Evolutionary conservation across 1,140 invertebrate genomes (phyloP), one percentile per base, ranked within the genome.

Genomic region (Heliconius hewitsoni): DNA sequence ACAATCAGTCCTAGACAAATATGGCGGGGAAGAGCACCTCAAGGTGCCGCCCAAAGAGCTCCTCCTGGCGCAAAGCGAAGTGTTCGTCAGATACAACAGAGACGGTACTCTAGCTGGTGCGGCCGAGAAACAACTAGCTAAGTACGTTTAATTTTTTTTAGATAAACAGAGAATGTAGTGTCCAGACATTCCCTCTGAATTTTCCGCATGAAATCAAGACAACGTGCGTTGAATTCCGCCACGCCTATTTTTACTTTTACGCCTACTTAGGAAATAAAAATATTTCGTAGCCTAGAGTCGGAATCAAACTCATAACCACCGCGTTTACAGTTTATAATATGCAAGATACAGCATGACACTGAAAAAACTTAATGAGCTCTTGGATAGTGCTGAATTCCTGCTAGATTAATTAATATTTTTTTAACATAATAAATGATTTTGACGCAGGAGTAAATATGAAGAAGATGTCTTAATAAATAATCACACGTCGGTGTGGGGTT

Each of bases 21-120:
- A 99, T 93, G 98, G 99, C 0, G 99, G 99, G 0, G 97, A 97
- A 83, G 98, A 99, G 91, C 98, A 99, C 94, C 93, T 99, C 11
- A 92, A 99, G 82, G 97, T 96, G 1, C 98, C 98, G 0, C 98
- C 98, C 0, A 96, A 97, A 87, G 96, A 98, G 42, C 92, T 99
- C 4, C 95, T 99, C 19, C 89, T 99, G 71, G 98, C 98, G 0
- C 99, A 99, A 93, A 99, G 98, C 11, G 99, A 99, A 94, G 96
- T 98, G 88, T 99, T 99, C 93, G 96, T 98, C 2, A 98, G 99
- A 92, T 99, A 99, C 95, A 99, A 98, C 13, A 94, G 99, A 79
- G 97, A 97, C 87, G 99, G 99, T 60, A 98, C 98, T 93, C 93
- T 97, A 2, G 95, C 97, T 3, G 96, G 97, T 87, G 98, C 99